These are phyloP conservation scores for Epistrophe grossulariae DNA, from an alignment of 2,888 invertebrate genomes.

Conservation along the genomic window DNA sequence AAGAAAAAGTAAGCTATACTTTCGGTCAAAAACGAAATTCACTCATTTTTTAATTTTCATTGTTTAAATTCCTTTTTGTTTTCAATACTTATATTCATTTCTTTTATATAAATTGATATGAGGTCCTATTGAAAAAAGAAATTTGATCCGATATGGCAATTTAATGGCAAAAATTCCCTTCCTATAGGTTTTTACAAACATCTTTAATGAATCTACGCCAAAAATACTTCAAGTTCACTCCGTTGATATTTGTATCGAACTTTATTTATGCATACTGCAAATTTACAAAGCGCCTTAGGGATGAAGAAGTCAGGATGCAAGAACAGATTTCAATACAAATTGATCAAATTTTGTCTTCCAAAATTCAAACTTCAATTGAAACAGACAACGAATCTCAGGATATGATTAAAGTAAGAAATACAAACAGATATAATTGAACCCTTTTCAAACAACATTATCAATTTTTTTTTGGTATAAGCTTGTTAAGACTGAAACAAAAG, in stretches of 20 bases:
- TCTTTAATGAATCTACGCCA: constrained; percentile 56
- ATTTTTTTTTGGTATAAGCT: constrained; percentile 76
- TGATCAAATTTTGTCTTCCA: constrained; percentile 74
- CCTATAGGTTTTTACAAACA: constrained; percentile 55
- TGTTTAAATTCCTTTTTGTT: background rate
- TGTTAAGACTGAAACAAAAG: constrained; percentile 82
- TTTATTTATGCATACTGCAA: constrained; percentile 81
- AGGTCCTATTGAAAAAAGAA: background rate
- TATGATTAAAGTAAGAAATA: constrained; percentile 77
- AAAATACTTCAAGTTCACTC: constrained; percentile 83
- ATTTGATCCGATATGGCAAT: background rate
- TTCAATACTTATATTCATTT: background rate
- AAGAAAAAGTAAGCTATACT: constrained; percentile 80
- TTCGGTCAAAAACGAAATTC: background rate
- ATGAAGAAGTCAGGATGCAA: constrained; percentile 37
- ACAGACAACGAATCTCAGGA: constrained; percentile 76
- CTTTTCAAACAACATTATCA: background rate
- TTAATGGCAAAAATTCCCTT: background rate
- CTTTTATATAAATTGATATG: background rate
- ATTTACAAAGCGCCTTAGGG: constrained; percentile 76
- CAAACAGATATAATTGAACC: background rate
- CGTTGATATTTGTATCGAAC: constrained; percentile 82
- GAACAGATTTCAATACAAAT: constrained; percentile 61
- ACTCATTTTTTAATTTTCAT: background rate
- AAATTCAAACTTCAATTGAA: constrained; percentile 69